Conservation (phyloP, 2,888 invertebrate genomes). For the Drosophila suboccidentalis region DNA sequence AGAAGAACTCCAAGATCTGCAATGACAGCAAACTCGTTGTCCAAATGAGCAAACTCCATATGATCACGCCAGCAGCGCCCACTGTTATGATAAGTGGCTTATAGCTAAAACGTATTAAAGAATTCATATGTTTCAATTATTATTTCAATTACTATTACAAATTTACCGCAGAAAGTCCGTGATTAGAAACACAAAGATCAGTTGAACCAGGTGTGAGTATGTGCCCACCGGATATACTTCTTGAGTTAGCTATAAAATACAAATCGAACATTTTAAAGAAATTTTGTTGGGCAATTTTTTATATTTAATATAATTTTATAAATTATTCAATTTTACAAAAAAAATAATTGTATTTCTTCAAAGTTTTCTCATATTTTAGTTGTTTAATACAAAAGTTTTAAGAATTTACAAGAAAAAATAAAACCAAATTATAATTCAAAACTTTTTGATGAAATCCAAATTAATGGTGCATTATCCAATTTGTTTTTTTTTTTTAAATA, state of each 20-base stretch:
- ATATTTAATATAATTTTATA: too few species aligned
- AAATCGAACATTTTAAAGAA: not conserved
- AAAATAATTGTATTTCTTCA: too few species aligned
- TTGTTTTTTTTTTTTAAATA: not conserved
- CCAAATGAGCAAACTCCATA: constrained; percentile 93
- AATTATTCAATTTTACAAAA: too few species aligned
- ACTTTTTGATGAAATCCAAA: too few species aligned
- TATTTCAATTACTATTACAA: not conserved
- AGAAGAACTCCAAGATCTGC: constrained; percentile 90
- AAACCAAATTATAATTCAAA: too few species aligned
- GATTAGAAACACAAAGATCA: constrained; percentile 92
- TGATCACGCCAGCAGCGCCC: constrained; percentile 89
- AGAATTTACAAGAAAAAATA: too few species aligned
- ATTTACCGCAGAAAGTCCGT: constrained; percentile 90
- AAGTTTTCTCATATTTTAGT: too few species aligned
- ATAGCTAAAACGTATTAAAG: constrained; percentile 87
- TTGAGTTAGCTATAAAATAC: constrained; percentile 88
- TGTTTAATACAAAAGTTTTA: too few species aligned
- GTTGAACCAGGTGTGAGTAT: constrained; percentile 92
- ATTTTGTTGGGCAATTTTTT: too few species aligned
- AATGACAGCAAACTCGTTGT: constrained; percentile 90
- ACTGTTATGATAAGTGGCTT: constrained; percentile 94
- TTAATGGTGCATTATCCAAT: too few species aligned
- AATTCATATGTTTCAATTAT: not conserved
- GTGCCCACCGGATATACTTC: constrained; percentile 95